A percentile compares a stretch with the other conserved stretches of the same genome.
phyloP scores from a whole-genome alignment of 2,888 invertebrate genomes.

The Stenolophus ochropezus region DNA sequence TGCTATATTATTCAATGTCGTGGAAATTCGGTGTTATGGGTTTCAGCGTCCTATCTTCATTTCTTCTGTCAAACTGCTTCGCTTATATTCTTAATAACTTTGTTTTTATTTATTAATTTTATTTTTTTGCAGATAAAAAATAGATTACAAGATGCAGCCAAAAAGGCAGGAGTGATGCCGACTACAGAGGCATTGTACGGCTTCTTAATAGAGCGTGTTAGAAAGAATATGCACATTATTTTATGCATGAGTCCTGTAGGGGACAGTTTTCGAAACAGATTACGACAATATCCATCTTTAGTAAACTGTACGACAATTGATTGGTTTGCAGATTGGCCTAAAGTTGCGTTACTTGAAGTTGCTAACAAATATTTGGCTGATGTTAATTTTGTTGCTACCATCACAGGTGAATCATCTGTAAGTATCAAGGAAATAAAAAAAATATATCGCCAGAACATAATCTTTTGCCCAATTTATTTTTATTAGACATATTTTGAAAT shows the following conservation, averaged over 20 bases:
- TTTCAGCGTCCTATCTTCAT: too few species aligned
- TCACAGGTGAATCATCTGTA: conserved; percentile 78
- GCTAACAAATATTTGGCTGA: conserved; percentile 87
- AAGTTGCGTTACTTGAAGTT: conserved; percentile 91
- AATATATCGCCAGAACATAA: too few species aligned
- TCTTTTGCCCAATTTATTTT: too few species aligned
- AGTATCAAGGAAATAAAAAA: conserved; percentile 61
- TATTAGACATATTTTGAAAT: too few species aligned
- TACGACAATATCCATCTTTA: conserved; percentile 91
- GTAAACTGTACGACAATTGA: conserved; percentile 92
- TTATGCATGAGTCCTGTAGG: conserved; percentile 94
- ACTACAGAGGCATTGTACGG: conserved; percentile 83
- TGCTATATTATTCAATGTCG: too few species aligned
- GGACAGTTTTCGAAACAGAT: conserved; percentile 86
- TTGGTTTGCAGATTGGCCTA: conserved; percentile 94
- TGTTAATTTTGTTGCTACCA: conserved; percentile 82
- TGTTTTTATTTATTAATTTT: not conserved
- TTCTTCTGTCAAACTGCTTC: too few species aligned
- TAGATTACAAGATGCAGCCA: conserved; percentile 77
- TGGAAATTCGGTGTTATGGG: too few species aligned
- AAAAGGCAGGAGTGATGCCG: conserved; percentile 75
- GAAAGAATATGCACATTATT: conserved; percentile 86
- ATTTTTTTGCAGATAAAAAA: conserved; percentile 76
- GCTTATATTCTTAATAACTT: too few species aligned
- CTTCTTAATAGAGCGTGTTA: conserved; percentile 86